Evolutionary conservation across 2,797 vertebrate genomes (phyloP).

Genomic region (Oophaga sylvatica): DNA sequence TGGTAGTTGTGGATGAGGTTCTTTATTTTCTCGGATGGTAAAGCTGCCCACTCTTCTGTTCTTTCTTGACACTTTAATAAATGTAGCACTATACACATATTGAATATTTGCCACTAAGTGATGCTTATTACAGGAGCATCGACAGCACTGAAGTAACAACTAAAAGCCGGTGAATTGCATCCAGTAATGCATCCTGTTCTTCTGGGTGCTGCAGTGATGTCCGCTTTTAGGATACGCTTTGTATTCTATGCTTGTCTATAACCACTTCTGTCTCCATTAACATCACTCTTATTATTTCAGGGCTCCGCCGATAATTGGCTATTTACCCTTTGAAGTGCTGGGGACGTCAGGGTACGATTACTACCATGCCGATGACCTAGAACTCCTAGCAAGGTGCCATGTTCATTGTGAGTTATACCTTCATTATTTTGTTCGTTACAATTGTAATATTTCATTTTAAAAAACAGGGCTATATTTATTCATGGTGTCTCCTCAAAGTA

Average conservation of each 20-base stretch:
- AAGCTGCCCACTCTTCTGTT: neutral
- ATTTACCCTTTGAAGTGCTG: slow-evolving; percentile 89
- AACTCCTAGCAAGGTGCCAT: slow-evolving; percentile 88
- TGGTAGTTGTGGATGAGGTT: too few species aligned
- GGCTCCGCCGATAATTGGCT: slow-evolving; percentile 87
- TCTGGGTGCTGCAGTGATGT: neutral
- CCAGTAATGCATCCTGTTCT: neutral
- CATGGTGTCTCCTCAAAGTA: neutral
- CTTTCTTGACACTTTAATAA: neutral
- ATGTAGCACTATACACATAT: neutral
- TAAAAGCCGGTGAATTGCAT: neutral
- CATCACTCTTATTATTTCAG: slow-evolving; percentile 71
- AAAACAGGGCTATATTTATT: neutral
- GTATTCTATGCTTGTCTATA: slow-evolving; percentile 21
- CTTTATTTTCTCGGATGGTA: too few species aligned
- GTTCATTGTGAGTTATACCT: slow-evolving; percentile 81
- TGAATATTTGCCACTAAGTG: neutral
- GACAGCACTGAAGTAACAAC: neutral
- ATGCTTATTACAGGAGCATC: neutral
- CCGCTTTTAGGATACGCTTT: neutral
- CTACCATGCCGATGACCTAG: slow-evolving; percentile 90
- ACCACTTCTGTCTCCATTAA: slow-evolving; percentile 61
- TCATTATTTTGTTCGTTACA: neutral
- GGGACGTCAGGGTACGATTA: slow-evolving; percentile 91
- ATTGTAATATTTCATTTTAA: neutral